A percentile compares a stretch with the other conserved stretches of the same genome.
phyloP scores from a whole-genome alignment of 2,113 vertebrate species.

The Nothocercus julius region DNA sequence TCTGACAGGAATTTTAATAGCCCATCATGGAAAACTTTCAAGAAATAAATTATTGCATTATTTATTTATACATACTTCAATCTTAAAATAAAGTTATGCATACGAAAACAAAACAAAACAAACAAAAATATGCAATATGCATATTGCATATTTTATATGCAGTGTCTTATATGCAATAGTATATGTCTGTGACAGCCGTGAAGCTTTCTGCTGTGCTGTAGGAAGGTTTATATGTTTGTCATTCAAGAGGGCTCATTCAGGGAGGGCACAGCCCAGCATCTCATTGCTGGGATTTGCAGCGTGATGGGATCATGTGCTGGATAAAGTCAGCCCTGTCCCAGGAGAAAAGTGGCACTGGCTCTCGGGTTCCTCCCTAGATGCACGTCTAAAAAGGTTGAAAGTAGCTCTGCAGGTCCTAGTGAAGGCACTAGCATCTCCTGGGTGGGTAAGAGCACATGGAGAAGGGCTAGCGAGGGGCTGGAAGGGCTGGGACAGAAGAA shows the following conservation, averaged over 20 bases:
- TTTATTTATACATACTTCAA: background rate
- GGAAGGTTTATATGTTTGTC: background rate
- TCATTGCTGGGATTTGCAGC: background rate
- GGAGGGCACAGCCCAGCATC: background rate
- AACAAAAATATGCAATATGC: no score
- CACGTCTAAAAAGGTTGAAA: background rate
- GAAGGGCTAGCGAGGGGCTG: background rate
- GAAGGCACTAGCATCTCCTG: background rate
- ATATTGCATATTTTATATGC: no score
- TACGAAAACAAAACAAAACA: background rate
- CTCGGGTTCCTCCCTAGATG: accelerated
- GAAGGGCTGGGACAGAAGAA: background rate
- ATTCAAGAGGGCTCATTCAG: background rate
- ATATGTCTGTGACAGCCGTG: background rate
- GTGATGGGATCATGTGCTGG: background rate
- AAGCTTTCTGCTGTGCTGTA: accelerated
- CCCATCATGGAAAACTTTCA: background rate
- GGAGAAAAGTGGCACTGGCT: background rate
- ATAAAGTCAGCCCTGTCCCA: background rate
- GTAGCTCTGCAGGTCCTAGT: background rate
- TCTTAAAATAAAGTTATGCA: background rate
- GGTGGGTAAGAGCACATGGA: background rate
- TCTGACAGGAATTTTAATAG: background rate
- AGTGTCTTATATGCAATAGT: background rate
- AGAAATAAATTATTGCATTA: background rate